phyloP scores from a whole-genome alignment of 2,888 invertebrate species.

The Meganola albula region DNA sequence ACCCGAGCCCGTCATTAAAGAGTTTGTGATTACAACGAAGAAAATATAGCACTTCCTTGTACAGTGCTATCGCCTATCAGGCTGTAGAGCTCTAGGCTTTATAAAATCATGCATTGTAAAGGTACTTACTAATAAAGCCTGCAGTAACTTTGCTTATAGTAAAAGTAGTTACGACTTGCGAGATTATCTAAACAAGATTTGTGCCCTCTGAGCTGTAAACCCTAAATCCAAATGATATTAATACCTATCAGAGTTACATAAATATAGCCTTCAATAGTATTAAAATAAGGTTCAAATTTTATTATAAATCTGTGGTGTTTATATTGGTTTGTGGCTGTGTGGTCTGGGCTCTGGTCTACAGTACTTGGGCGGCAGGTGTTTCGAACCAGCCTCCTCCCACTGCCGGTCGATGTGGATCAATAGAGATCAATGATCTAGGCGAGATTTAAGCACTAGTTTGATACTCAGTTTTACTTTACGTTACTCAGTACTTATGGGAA shows the following conservation, averaged over 20 bases:
- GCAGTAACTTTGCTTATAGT: constrained; percentile 51
- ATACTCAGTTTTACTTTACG: constrained; percentile 20
- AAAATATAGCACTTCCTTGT: too few species aligned
- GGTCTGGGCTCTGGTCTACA: constrained; percentile 52
- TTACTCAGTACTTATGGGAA: constrained; percentile 14
- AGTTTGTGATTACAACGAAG: too few species aligned
- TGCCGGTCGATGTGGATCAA: constrained; percentile 54
- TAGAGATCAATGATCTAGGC: constrained; percentile 70
- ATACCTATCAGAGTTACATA: constrained; percentile 10
- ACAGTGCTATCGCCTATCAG: too few species aligned
- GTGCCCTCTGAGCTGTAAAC: constrained; percentile 42
- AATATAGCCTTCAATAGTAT: constrained; percentile 32
- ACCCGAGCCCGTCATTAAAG: too few species aligned
- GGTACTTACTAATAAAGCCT: constrained; percentile 46
- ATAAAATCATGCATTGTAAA: constrained; percentile 48
- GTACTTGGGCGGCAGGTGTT: constrained; percentile 77
- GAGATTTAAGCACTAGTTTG: constrained; percentile 64
- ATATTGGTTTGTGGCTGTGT: constrained; percentile 22
- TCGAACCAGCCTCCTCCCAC: constrained; percentile 70
- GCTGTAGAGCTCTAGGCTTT: constrained; percentile 33
- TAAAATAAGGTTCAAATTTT: constrained; percentile 38
- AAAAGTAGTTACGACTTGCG: constrained; percentile 63
- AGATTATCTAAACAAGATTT: constrained; percentile 70
- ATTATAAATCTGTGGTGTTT: constrained; percentile 14
- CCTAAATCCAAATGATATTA: constrained; percentile 18